A percentile compares a stretch with the other conserved stretches of the same genome.
Conservation (phyloP, 2,888 invertebrate species). For the Cheilosia urbana region DNA sequence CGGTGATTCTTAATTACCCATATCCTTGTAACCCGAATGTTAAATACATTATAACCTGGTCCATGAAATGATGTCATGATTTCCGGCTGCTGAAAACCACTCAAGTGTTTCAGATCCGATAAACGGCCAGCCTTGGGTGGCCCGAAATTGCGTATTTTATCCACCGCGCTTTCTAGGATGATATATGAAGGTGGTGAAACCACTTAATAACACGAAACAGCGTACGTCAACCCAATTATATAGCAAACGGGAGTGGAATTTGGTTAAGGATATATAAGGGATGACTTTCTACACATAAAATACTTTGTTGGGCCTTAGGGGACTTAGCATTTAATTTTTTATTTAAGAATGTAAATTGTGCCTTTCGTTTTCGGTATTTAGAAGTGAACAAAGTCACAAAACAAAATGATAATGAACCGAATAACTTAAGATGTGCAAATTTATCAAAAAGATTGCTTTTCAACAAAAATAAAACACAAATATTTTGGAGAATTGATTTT, state of each 20-base stretch:
- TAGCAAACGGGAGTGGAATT: not conserved
- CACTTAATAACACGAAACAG: conserved; percentile 47
- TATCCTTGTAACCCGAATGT: conserved; percentile 18
- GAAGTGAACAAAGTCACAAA: not conserved
- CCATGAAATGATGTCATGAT: conserved; percentile 45
- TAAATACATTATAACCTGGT: conserved; percentile 51
- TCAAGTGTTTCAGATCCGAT: conserved; percentile 45
- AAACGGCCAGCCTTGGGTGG: conserved; percentile 17
- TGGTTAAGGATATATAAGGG: conserved; percentile 8
- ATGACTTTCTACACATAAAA: not conserved
- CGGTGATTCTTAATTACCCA: conserved; percentile 23
- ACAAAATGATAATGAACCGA: no score
- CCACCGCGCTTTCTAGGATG: conserved; percentile 10
- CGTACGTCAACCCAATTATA: conserved; percentile 40
- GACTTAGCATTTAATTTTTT: conserved; percentile 10
- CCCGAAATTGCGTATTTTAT: conserved; percentile 13
- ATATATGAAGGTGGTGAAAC: conserved; percentile 36
- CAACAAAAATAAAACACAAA: no score
- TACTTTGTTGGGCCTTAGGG: no score
- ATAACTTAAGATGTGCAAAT: no score
- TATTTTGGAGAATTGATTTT: no score
- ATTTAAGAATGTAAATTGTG: not conserved
- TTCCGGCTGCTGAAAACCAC: conserved; percentile 54
- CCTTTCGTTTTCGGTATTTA: not conserved
- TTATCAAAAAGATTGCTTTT: no score